Conservation (phyloP, 2,888 invertebrate genomes). For the Boloria euphrosyne region DNA sequence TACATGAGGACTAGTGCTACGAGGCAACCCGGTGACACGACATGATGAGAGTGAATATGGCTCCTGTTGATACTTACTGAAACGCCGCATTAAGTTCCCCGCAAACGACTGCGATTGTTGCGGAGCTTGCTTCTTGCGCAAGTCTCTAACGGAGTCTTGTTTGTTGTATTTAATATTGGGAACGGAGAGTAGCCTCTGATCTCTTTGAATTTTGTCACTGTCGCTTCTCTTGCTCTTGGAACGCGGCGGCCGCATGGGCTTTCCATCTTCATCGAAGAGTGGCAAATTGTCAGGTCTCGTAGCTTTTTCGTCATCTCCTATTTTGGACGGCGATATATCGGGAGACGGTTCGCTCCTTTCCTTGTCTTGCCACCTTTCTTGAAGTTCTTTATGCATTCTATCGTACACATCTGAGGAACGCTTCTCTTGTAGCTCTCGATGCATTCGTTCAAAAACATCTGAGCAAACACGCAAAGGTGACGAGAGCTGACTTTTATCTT, state of each 20-base stretch:
- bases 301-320: conserved; percentile 49
- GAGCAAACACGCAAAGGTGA: conserved; percentile 68
- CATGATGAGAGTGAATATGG: conserved; percentile 47
- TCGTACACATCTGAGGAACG: conserved; percentile 64
- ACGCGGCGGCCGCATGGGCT: conserved; percentile 73
- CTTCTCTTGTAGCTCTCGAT: conserved; percentile 65
- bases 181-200: conserved; percentile 88
- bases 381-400: conserved; percentile 73
- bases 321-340: conserved; percentile 50
- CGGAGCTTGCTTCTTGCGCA: conserved; percentile 78
- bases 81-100: conserved; percentile 90
- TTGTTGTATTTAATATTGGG: conserved; percentile 87
- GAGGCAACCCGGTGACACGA: conserved; percentile 50
- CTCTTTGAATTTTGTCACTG: conserved; percentile 71
- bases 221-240: conserved; percentile 70
- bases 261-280: conserved; percentile 69
- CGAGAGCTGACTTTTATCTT: conserved; percentile 47
- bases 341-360: conserved; percentile 53
- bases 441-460: conserved; percentile 71
- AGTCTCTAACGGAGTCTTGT: conserved; percentile 79
- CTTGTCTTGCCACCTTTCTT: conserved; percentile 68
- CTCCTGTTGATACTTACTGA: conserved; percentile 89
- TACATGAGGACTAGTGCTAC: conserved; percentile 60
- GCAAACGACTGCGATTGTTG: conserved; percentile 83
- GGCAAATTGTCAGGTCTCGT: conserved; percentile 85